These are phyloP conservation scores for Akabosia matsudoensis DNA, from an alignment of 1,140 invertebrate species.

Conservation along the genomic window DNA sequence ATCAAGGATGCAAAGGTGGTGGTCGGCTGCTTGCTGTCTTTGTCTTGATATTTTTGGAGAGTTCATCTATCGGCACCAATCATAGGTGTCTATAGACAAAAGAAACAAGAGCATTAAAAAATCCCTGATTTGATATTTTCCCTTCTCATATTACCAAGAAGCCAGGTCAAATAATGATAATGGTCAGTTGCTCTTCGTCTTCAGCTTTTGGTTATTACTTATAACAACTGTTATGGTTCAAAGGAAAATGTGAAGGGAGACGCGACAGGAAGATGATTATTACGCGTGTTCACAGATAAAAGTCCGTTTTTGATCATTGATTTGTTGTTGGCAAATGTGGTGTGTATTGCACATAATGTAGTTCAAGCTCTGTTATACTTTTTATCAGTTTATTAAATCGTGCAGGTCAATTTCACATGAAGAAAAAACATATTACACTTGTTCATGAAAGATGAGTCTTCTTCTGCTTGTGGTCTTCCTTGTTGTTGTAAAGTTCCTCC, in stretches of 20 bases:
- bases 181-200: not conserved
- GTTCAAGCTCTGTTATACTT: too few species aligned
- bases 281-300: not conserved
- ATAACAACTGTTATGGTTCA: too few species aligned
- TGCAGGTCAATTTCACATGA: not conserved
- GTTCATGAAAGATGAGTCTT: not conserved
- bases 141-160: not conserved
- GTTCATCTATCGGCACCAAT: not conserved
- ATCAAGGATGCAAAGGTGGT: conserved; percentile 8
- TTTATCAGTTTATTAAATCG: conserved; percentile 21
- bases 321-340: not conserved
- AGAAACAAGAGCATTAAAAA: too few species aligned
- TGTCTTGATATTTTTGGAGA: not conserved
- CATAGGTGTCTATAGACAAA: too few species aligned
- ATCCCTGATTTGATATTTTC: too few species aligned
- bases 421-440: not conserved
- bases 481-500: not conserved
- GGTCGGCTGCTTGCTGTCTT: not conserved
- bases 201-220: too few species aligned
- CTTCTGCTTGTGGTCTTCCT: not conserved
- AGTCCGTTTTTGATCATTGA: not conserved
- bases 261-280: not conserved
- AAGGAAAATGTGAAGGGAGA: too few species aligned
- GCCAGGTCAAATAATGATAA: not conserved
- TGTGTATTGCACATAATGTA: too few species aligned